Evolutionary conservation across 2,888 invertebrate species (phyloP), one percentile per base, ranked within the genome.

Genomic region (Marronus borbonicus): DNA sequence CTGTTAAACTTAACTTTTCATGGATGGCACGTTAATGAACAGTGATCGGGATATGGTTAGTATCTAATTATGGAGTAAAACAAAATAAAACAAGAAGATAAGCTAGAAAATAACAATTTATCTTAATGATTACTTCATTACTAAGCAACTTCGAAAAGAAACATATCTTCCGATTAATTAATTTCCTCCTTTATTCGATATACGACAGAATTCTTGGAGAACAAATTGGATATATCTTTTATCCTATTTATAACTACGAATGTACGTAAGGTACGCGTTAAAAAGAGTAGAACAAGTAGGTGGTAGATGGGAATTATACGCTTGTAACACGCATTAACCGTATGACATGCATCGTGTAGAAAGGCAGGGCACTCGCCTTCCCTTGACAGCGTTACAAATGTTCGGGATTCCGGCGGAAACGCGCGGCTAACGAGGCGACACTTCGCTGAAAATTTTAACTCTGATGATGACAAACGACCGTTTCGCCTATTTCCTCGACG

Each of bases 401-500:
- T 69, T 64, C 76, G 39, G 77, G 74, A 77, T 69, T 60, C 76
- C 76, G 82, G 81, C 83, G 83, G 83, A 83, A 82, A 80, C 80
- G 81, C 75, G 65, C 68, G 76, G 80, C 82, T 83, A 84, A 84
- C 83, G 84, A 84, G 82, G 82, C 84, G 82, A 82, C 78, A 81
- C 82, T 81, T 83, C 81, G 84, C 81, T 83, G 83, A 83, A 83
- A 82, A 81, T 81, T 81, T 80, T 81, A 81, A 80, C 82, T 81
- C 81, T 82, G 84, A 83, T 82, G 84, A 84, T 83, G 84, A 84
- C 83, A 84, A 83, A 83, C 83, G 83, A 84, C 80, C 76, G 55
- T 52, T 78, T 69, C 69, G 66, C 58, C 28, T 49, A 70, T 52
- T 17, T 31, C 70, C 50, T 55, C 44, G 10, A 31, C 36, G 49